Evolutionary conservation across 2,888 invertebrate species (phyloP).

Genomic region (Oxytorus armatus): DNA sequence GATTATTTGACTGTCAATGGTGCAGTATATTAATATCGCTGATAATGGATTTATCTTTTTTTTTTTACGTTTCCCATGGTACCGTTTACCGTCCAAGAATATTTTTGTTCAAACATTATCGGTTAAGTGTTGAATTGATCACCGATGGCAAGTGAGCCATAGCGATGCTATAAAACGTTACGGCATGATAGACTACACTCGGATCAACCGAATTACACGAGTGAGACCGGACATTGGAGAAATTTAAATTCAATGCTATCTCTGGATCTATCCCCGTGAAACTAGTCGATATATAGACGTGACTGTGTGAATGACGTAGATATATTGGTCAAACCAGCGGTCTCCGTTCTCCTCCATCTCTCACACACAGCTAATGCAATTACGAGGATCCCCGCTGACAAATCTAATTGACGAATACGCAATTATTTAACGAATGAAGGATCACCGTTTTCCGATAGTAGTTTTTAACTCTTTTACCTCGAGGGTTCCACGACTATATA

Average conservation of each 20-base stretch:
- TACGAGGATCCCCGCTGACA: conserved; percentile 75
- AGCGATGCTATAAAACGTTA: conserved; percentile 31
- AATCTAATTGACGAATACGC: conserved; percentile 81
- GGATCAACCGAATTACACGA: conserved; percentile 76
- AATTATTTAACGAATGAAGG: conserved; percentile 80
- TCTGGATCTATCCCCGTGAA: conserved; percentile 61
- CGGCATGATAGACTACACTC: conserved; percentile 63
- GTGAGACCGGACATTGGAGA: conserved; percentile 74
- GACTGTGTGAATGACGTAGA: conserved; percentile 35
- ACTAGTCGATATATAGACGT: conserved; percentile 47
- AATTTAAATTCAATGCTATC: conserved; percentile 79
- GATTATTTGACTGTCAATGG: no score
- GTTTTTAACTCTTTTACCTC: conserved; percentile 67
- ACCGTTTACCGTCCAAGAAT: no score
- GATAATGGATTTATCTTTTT: no score
- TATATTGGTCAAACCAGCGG: background rate
- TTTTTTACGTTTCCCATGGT: no score
- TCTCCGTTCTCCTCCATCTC: conserved; percentile 33
- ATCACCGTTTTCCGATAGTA: conserved; percentile 61
- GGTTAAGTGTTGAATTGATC: no score
- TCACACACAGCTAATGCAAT: conserved; percentile 75
- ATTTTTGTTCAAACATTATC: no score
- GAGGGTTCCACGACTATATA: background rate
- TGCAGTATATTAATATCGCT: no score
- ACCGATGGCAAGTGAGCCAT: no score